A percentile compares a stretch with the other conserved stretches of the same genome.
phyloP scores from a whole-genome alignment of 1,140 invertebrate species.

The Dufourea novaeangliae region DNA sequence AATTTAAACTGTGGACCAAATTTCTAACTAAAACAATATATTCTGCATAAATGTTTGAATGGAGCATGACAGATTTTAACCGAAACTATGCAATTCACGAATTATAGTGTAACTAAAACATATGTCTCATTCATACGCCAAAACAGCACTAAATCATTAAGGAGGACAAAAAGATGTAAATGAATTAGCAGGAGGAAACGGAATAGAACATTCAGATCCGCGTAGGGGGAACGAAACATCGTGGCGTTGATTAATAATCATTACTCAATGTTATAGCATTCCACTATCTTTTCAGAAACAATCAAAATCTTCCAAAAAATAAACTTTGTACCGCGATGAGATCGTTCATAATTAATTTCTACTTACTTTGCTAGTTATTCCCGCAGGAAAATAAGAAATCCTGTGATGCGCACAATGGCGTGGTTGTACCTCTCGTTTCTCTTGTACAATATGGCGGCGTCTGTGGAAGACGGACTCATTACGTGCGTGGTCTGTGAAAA shows the following conservation, averaged over 20 bases:
- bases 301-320: background rate
- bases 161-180: background rate
- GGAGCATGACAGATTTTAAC: background rate
- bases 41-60: background rate
- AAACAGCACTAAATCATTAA: no score
- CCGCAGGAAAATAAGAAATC: background rate
- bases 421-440: constrained; percentile 27
- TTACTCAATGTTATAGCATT: constrained; percentile 5
- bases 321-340: no score
- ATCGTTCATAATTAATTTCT: background rate
- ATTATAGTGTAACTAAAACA: background rate
- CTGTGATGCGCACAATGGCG: constrained; percentile 60
- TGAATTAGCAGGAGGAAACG: background rate
- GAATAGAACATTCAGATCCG: background rate
- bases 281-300: background rate
- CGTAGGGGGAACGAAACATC: background rate
- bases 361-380: constrained; percentile 9
- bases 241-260: constrained; percentile 24
- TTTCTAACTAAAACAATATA: background rate
- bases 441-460: constrained; percentile 61
- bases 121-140: no score
- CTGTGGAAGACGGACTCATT: constrained; percentile 37
- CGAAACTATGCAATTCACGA: background rate
- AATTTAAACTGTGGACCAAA: background rate
- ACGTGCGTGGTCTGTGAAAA: constrained; percentile 50